Evolutionary conservation across 2,888 invertebrate genomes (phyloP).

Genomic region (Diadegma fenestrale): DNA sequence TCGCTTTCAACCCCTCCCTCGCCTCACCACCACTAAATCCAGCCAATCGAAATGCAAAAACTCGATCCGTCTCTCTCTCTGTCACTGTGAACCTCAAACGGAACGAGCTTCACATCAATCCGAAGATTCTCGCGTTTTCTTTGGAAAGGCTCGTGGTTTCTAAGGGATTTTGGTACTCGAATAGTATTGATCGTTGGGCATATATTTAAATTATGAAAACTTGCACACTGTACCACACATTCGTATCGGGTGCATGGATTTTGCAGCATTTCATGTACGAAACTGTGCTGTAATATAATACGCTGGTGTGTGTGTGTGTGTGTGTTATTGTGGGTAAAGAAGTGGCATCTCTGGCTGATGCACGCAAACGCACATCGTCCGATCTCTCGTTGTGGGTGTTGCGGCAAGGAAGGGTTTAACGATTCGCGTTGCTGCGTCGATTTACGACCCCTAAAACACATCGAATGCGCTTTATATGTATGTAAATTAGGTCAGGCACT

Average conservation of each 20-base stretch:
- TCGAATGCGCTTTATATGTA: conserved; percentile 85
- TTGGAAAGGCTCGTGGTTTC: conserved; percentile 8
- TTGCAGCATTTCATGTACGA: conserved; percentile 29
- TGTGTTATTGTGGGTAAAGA: conserved; percentile 70
- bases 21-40: conserved; percentile 34
- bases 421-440: conserved; percentile 85
- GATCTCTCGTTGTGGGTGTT: conserved; percentile 74
- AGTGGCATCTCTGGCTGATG: conserved; percentile 76
- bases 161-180: background rate
- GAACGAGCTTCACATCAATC: background rate
- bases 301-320: conserved; percentile 64
- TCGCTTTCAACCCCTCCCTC: conserved; percentile 25
- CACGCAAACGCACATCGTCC: conserved; percentile 72
- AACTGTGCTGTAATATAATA: conserved; percentile 51
- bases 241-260: conserved; percentile 35
- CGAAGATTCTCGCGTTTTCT: background rate
- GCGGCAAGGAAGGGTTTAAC: conserved; percentile 84
- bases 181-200: background rate
- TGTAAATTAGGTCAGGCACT: conserved; percentile 85
- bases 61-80: too few species aligned
- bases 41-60: background rate
- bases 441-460: conserved; percentile 85
- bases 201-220: conserved; percentile 45
- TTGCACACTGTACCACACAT: conserved; percentile 41
- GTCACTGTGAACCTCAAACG: background rate